These are phyloP conservation scores for Danaus chrysippus DNA, from an alignment of 2,888 invertebrate genomes.

Conservation along the genomic window DNA sequence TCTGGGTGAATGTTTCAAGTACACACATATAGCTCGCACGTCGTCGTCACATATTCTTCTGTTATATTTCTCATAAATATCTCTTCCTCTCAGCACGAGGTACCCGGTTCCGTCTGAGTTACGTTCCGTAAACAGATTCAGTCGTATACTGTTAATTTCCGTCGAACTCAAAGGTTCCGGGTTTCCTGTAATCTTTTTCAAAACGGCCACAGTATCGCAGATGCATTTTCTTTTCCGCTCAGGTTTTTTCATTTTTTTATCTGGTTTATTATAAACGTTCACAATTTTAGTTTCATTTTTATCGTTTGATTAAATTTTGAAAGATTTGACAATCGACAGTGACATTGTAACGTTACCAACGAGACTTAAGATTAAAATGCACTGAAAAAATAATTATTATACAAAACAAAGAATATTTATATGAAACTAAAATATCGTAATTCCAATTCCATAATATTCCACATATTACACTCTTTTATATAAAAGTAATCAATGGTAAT, in stretches of 20 bases:
- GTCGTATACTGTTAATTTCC: slow-evolving; percentile 53
- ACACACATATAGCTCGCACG: slow-evolving; percentile 69
- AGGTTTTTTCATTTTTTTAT: slow-evolving; percentile 17
- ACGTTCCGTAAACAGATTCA: slow-evolving; percentile 69
- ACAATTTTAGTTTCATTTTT: background rate
- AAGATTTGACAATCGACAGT: background rate
- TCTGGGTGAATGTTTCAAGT: slow-evolving; percentile 58
- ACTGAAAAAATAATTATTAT: too few species aligned
- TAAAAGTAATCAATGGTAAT: too few species aligned
- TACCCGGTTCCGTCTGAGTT: slow-evolving; percentile 76
- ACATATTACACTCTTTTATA: too few species aligned
- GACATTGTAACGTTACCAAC: too few species aligned
- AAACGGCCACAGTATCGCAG: slow-evolving; percentile 45
- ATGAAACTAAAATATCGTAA: too few species aligned
- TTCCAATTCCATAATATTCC: too few species aligned
- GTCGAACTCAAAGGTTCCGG: slow-evolving; percentile 38
- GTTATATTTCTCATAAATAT: slow-evolving; percentile 64
- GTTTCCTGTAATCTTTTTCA: slow-evolving; percentile 49
- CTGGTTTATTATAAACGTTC: background rate
- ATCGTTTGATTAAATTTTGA: background rate
- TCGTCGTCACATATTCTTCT: slow-evolving; percentile 70
- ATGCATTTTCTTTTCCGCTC: slow-evolving; percentile 48
- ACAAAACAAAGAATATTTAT: too few species aligned
- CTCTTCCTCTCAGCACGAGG: slow-evolving; percentile 73
- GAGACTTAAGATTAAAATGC: too few species aligned